Percentiles rank a stretch among this genome's conserved stretches.
These are phyloP conservation scores for Phalacrocorax pelagicus DNA, from an alignment of 2,113 vertebrate genomes.

Conservation along the genomic window DNA sequence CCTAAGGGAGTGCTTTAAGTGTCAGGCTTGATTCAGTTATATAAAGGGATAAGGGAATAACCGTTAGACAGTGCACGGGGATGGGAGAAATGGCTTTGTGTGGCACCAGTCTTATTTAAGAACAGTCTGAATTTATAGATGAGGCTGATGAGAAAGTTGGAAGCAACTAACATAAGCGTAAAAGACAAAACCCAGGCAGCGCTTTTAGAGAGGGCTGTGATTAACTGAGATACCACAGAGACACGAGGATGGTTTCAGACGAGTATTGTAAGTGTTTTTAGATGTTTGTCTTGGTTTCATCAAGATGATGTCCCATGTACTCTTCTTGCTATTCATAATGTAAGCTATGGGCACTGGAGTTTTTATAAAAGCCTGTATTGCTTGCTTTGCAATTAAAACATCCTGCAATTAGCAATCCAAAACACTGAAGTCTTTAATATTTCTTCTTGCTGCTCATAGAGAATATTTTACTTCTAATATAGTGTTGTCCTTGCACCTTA, in stretches of 20 bases:
- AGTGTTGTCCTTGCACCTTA: background rate
- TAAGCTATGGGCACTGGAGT: background rate
- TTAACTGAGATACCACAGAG: background rate
- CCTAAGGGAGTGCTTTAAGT: constrained; percentile 60
- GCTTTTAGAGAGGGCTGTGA: constrained; percentile 18
- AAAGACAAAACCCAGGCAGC: constrained; percentile 8
- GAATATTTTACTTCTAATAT: background rate
- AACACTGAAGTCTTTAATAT: background rate
- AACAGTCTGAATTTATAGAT: constrained; percentile 42
- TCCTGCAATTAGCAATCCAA: constrained; percentile 5
- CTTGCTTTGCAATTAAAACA: background rate
- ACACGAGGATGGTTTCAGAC: background rate
- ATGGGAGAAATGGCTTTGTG: constrained; percentile 47
- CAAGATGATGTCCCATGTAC: background rate
- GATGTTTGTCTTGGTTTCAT: constrained; percentile 36
- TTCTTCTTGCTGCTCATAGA: background rate
- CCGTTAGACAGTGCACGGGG: constrained; percentile 2
- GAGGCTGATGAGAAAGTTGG: constrained; percentile 44
- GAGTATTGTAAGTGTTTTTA: constrained; percentile 36
- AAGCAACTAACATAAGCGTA: background rate
- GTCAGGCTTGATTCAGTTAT: constrained; percentile 60
- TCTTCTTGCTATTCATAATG: background rate
- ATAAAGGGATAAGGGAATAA: constrained; percentile 56
- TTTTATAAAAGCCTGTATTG: background rate
- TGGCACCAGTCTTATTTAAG: constrained; percentile 57